Base-by-base conservation (phyloP, 2,888 invertebrate genomes). In the Sesia apiformis region DNA sequence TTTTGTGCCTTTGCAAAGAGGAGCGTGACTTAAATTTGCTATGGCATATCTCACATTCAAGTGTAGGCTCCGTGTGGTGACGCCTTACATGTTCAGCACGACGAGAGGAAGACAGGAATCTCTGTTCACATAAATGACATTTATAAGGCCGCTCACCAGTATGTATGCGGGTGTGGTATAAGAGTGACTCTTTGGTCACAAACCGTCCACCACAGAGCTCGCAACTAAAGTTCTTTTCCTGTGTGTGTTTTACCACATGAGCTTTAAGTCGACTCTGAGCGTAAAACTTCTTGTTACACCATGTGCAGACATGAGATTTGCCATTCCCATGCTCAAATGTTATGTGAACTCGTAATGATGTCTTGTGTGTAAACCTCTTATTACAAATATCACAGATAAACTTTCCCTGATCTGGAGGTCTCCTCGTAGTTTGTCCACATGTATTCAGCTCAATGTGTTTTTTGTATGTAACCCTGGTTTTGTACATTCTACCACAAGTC, bases 251-350 rank as follows among this genome's bases (percentile, higher is more conserved):
- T 0, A 86, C 80, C 23, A 79, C 77, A 39, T 86, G 86, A 3
- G 82, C 84, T 62, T 82, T 83, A 7, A 86, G 60, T 52, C 82
- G 64, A 61, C 86, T 85, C 49, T 77, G 76, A 0, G 83, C 81
- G 72, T 78, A 83, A 60, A 86, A 86, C 41, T 79, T 85, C 54
- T 86, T 86, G 2, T 78, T 72, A 52, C 86, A 86, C 77, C 81
- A 82, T 63, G 80, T 72, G 57, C 86, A 86, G 23, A 76, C 67
- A 61, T 81, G 81, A n/a, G 74, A 63, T 57, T 82, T 84, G 53
- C 83, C 83, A 60, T 79, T 82, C 0, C 80, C 78, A 65, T 86
- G 86, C 56, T 84, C 82, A 60, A 81, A 78, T 57, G 83, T 85
- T 56, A 86, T 85, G 55, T 86, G 86, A 5, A 86, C 84, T 56